phyloP scores from a whole-genome alignment of 2,113 vertebrate species.

The Stigmatopora argus region DNA sequence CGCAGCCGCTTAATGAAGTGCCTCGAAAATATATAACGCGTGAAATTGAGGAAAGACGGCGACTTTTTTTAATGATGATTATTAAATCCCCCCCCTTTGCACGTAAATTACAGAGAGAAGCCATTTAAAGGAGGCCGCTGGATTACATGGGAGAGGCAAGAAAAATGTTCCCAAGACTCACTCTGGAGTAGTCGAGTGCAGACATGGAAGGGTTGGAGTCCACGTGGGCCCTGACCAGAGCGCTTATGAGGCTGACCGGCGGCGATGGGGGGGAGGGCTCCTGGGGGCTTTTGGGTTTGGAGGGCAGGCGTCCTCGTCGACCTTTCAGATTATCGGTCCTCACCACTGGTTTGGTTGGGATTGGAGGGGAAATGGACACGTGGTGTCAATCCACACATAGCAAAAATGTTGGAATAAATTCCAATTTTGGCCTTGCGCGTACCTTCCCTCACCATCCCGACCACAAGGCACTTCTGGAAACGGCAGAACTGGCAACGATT shows the following conservation, averaged over 20 bases:
- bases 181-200: slow-evolving; percentile 95
- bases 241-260: slow-evolving; percentile 96
- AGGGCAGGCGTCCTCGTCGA: slow-evolving; percentile 91
- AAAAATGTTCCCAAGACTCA: slow-evolving; percentile 63
- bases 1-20: slow-evolving; percentile 80
- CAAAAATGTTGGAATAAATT: background rate
- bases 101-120: slow-evolving; percentile 64
- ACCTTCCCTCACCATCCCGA: slow-evolving; percentile 99
- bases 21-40: slow-evolving; percentile 89
- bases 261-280: slow-evolving; percentile 93
- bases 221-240: slow-evolving; percentile 94
- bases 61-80: slow-evolving; percentile 49
- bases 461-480: slow-evolving; percentile 94
- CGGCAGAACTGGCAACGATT: slow-evolving; percentile 95
- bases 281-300: slow-evolving; percentile 98
- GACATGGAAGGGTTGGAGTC: slow-evolving; percentile 98
- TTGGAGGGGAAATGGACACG: slow-evolving; percentile 23
- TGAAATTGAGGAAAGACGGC: slow-evolving; percentile 82
- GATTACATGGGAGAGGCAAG: no score
- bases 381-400: background rate
- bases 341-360: slow-evolving; percentile 73
- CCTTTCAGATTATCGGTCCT: slow-evolving; percentile 96
- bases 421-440: slow-evolving; percentile 33
- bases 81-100: slow-evolving; percentile 77
- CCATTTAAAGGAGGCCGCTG: background rate